phyloP scores from a whole-genome alignment of 2,797 vertebrate genomes.

The Kryptolebias ocellatus region DNA sequence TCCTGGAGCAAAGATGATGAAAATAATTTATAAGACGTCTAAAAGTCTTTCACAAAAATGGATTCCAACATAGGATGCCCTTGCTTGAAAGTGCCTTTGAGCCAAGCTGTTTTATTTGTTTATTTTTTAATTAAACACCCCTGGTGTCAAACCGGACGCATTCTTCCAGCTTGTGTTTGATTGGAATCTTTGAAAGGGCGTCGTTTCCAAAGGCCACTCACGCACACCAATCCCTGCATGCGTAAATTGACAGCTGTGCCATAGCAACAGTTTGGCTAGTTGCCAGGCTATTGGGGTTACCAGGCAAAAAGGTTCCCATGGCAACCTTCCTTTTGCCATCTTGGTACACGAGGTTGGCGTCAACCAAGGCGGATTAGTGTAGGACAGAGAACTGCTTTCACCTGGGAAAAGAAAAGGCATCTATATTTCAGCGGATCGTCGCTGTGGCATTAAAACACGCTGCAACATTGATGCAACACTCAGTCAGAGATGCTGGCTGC shows the following conservation, averaged over 20 bases:
- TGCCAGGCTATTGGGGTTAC: slow-evolving; percentile 84
- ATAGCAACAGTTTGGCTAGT: slow-evolving; percentile 84
- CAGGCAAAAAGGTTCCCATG: slow-evolving; percentile 84
- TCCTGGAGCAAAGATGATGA: slow-evolving; percentile 12
- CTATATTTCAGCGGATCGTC: slow-evolving; percentile 55
- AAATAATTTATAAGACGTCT: slow-evolving; percentile 9
- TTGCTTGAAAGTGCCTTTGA: not conserved
- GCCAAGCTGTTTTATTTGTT: not conserved
- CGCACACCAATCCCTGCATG: slow-evolving; percentile 67
- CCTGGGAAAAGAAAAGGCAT: slow-evolving; percentile 49
- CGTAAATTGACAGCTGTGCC: slow-evolving; percentile 80
- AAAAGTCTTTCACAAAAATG: slow-evolving; percentile 22
- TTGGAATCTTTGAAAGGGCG: slow-evolving; percentile 64
- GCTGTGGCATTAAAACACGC: slow-evolving; percentile 24
- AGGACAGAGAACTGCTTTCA: slow-evolving; percentile 61
- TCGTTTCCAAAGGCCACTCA: slow-evolving; percentile 55
- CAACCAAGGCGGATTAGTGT: slow-evolving; percentile 70
- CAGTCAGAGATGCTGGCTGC: slow-evolving; percentile 17
- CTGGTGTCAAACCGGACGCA: slow-evolving; percentile 12
- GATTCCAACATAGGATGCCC: slow-evolving; percentile 11
- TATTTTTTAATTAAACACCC: slow-evolving; percentile 10
- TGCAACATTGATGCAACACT: slow-evolving; percentile 22
- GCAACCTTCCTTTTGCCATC: slow-evolving; percentile 81
- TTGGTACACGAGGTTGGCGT: slow-evolving; percentile 70
- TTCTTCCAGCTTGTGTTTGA: slow-evolving; percentile 48